Evolutionary conservation across 2,797 vertebrate genomes (phyloP).

Genomic region (Melanotaenia parkinsoni): DNA sequence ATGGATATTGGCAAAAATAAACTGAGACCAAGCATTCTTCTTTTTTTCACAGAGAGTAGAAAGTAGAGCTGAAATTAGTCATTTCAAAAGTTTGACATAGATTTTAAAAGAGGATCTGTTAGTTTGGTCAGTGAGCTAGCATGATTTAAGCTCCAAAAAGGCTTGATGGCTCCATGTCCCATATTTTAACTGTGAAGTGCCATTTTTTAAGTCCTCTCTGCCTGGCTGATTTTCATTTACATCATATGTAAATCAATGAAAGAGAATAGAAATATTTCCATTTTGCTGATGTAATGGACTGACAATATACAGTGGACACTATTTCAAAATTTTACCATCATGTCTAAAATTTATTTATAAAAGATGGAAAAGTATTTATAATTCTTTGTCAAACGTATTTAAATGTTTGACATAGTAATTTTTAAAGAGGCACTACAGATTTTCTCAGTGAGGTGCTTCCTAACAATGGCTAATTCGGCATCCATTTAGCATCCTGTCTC

Average conservation of each 20-base stretch:
- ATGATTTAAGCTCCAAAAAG: background rate
- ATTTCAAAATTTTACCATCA: too few species aligned
- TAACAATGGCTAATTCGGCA: too few species aligned
- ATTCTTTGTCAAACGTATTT: too few species aligned
- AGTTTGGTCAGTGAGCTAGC: background rate
- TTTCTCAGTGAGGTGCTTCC: too few species aligned
- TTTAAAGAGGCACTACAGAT: too few species aligned
- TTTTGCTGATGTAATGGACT: background rate
- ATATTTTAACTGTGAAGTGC: background rate
- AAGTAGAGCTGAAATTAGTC: conserved; percentile 17
- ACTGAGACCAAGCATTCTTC: conserved; percentile 26
- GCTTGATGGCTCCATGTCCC: background rate
- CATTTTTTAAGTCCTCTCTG: background rate
- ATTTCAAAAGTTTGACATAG: background rate
- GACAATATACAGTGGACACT: background rate
- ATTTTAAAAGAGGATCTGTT: conserved; percentile 2
- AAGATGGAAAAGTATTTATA: too few species aligned
- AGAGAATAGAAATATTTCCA: background rate
- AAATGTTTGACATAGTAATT: too few species aligned
- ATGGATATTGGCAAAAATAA: conserved; percentile 54
- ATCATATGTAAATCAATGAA: background rate
- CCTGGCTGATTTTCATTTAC: background rate
- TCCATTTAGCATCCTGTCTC: too few species aligned
- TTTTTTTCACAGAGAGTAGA: conserved; percentile 10
- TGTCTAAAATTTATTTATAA: too few species aligned